Evolutionary conservation across 1,140 invertebrate genomes (phyloP).

Genomic region (Andrena cerasifolii): DNA sequence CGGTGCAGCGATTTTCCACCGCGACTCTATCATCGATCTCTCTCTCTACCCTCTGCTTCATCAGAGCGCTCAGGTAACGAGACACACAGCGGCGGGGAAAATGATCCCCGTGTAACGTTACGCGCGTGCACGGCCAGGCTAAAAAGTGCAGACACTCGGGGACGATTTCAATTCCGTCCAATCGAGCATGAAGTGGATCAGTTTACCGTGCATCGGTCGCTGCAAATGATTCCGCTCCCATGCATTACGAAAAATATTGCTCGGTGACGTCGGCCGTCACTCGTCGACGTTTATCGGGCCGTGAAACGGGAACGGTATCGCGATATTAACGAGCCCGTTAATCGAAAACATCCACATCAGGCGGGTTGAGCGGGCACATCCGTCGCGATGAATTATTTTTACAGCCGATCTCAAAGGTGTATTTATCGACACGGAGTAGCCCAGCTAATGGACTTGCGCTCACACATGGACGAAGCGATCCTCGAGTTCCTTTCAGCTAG

Average conservation of each 20-base stretch:
- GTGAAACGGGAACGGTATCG: neutral
- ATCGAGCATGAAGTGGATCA: conserved; percentile 15
- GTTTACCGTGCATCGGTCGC: neutral
- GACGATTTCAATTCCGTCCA: conserved; percentile 19
- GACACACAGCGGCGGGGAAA: conserved; percentile 11
- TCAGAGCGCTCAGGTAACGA: conserved; percentile 1
- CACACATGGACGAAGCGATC: too few relatives aligned
- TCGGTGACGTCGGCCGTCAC: neutral
- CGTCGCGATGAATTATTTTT: too few relatives aligned
- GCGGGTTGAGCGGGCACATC: too few relatives aligned
- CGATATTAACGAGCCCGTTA: neutral
- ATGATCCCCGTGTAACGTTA: conserved; percentile 32
- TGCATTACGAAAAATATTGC: neutral
- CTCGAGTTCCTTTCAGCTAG: too few relatives aligned
- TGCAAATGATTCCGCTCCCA: neutral
- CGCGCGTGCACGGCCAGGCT: neutral
- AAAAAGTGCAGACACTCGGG: conserved; percentile 26
- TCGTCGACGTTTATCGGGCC: too few relatives aligned
- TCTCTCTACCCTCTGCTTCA: neutral
- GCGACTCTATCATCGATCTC: too few relatives aligned
- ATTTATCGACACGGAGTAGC: too few relatives aligned
- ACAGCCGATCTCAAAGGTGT: too few relatives aligned
- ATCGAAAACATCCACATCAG: too few relatives aligned
- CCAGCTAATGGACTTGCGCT: too few relatives aligned
- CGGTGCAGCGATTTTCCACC: too few relatives aligned